A percentile compares a stretch with the other conserved stretches of the same genome.
These are phyloP conservation scores for Platichthys flesus DNA, from an alignment of 2,113 vertebrate genomes.

Conservation along the genomic window DNA sequence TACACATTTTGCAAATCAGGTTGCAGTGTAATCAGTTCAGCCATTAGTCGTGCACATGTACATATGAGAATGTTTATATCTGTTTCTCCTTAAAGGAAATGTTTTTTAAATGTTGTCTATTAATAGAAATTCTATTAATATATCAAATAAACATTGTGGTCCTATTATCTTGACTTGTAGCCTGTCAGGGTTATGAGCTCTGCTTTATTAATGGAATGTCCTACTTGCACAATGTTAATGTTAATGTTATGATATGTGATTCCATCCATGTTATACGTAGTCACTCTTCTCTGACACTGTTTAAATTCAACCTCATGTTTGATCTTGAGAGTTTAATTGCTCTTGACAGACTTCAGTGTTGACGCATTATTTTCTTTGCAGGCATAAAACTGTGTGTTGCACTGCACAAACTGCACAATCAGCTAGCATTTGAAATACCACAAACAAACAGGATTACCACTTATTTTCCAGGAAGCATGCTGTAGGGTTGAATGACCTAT, in stretches of 20 bases:
- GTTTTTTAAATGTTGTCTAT: no score
- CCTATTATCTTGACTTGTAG: background rate
- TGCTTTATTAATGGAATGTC: constrained; percentile 4
- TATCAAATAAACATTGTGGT: no score
- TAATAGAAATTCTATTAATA: no score
- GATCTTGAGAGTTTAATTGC: no score
- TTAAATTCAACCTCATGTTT: no score
- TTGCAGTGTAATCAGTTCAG: background rate
- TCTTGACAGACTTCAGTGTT: no score
- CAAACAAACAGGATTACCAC: constrained; percentile 36
- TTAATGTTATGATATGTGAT: background rate
- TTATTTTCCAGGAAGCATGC: constrained; percentile 37
- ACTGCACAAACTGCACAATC: constrained; percentile 14
- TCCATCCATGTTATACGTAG: background rate
- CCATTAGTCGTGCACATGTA: background rate
- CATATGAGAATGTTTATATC: background rate
- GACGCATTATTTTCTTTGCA: background rate
- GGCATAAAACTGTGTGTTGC: background rate
- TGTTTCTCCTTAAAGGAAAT: no score
- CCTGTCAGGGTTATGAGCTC: background rate
- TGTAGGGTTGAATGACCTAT: constrained; percentile 29
- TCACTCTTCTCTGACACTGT: no score
- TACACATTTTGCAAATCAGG: background rate
- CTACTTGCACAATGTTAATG: background rate
- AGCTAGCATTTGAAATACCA: constrained; percentile 21